Evolutionary conservation across 2,888 invertebrate species (phyloP).

Genomic region (Pollenia labialis): DNA sequence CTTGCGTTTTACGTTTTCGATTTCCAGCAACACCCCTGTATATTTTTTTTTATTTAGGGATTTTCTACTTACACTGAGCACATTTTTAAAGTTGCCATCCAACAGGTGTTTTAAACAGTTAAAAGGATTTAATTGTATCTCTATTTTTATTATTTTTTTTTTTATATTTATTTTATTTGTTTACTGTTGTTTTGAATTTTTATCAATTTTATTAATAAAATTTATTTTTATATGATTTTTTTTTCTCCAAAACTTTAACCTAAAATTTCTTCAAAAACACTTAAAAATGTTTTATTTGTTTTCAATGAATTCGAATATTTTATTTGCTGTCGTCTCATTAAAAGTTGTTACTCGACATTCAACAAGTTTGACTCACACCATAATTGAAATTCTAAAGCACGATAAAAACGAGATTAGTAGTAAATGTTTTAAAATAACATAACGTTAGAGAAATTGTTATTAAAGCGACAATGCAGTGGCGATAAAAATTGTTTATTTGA

Average conservation of each 20-base stretch:
- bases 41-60: background rate
- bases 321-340: background rate
- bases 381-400: background rate
- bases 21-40: background rate
- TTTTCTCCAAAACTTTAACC: background rate
- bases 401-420: background rate
- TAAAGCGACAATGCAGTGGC: background rate
- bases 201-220: background rate
- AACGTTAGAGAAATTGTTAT: background rate
- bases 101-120: background rate
- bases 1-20: no score
- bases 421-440: conserved; percentile 9
- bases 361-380: conserved; percentile 32
- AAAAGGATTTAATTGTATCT: background rate
- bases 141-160: background rate
- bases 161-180: background rate
- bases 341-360: conserved; percentile 3
- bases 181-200: background rate
- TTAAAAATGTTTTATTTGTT: background rate
- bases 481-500: no score
- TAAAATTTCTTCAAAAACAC: conserved; percentile 8
- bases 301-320: background rate
- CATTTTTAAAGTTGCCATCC: background rate
- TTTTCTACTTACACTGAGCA: background rate
- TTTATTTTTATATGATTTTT: background rate